phyloP scores from a whole-genome alignment of 2,797 vertebrate genomes.

The Lepidocolaptes lacrymiger region DNA sequence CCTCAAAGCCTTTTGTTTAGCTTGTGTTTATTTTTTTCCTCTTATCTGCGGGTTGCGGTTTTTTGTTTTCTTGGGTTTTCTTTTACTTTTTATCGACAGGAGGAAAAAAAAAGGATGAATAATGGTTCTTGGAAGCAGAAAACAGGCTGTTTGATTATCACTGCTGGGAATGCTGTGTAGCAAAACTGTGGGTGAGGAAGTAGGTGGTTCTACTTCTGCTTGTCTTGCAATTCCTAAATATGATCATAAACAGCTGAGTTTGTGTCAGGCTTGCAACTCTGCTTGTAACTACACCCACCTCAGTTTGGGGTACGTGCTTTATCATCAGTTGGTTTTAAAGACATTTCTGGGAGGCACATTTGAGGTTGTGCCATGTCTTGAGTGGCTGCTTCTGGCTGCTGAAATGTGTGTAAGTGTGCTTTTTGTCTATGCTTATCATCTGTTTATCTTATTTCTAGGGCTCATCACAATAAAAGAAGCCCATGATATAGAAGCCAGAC shows the following conservation, averaged over 20 bases:
- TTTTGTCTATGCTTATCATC: background rate
- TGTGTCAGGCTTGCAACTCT: background rate
- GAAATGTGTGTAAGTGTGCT: background rate
- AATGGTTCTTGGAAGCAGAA: constrained; percentile 21
- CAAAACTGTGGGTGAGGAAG: background rate
- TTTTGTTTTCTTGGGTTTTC: background rate
- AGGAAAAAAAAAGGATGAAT: background rate
- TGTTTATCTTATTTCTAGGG: constrained; percentile 77
- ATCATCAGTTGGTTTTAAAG: background rate
- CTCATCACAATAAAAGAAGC: constrained; percentile 93
- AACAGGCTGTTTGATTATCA: background rate
- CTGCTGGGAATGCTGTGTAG: constrained; percentile 6
- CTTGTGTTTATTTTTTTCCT: background rate
- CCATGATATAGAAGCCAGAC: constrained; percentile 89
- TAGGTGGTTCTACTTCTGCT: constrained; percentile 36
- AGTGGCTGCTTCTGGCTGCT: background rate
- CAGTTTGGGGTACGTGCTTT: background rate
- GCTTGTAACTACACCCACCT: background rate
- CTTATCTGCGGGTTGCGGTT: background rate
- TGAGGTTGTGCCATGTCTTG: background rate
- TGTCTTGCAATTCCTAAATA: constrained; percentile 31
- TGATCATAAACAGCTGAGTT: constrained; percentile 23
- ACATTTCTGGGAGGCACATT: background rate
- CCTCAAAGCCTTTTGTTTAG: background rate
- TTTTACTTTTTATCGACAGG: background rate